phyloP scores from a whole-genome alignment of 2,797 vertebrate genomes.

The Lacerta viridis region DNA sequence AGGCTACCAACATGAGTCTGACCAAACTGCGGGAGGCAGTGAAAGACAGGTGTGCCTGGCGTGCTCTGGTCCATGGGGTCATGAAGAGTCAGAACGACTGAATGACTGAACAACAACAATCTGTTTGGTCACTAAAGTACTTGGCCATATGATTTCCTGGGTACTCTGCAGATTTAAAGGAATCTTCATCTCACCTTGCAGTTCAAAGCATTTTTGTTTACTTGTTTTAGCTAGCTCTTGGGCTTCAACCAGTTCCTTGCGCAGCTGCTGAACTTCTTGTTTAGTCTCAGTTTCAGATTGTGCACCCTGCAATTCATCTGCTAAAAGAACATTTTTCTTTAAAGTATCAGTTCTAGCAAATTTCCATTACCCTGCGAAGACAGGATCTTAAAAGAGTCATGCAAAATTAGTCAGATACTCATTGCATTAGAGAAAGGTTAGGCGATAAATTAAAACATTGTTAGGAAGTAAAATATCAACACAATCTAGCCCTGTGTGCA shows the following conservation, averaged over 20 bases:
- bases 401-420: slow-evolving; percentile 64
- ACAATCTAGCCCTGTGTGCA: slow-evolving; percentile 55
- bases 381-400: slow-evolving; percentile 48
- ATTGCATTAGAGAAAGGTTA: slow-evolving; percentile 74
- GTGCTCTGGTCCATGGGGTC: too few relatives aligned
- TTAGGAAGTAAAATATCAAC: slow-evolving; percentile 33
- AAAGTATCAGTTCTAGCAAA: slow-evolving; percentile 72
- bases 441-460: slow-evolving; percentile 68
- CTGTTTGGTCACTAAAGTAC: slow-evolving; percentile 1
- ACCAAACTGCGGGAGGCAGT: too few relatives aligned
- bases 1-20: too few relatives aligned
- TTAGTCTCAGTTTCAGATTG: slow-evolving; percentile 93
- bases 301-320: slow-evolving; percentile 91
- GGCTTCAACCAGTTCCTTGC: slow-evolving; percentile 93
- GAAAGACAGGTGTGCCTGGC: too few relatives aligned
- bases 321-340: slow-evolving; percentile 80
- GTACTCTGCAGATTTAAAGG: slow-evolving; percentile 61
- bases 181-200: slow-evolving; percentile 89
- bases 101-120: not conserved
- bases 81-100: too few relatives aligned
- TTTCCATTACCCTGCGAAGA: slow-evolving; percentile 58
- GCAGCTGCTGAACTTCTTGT: slow-evolving; percentile 94
- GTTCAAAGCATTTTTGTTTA: slow-evolving; percentile 96
- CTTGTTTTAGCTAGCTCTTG: slow-evolving; percentile 95
- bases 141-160: slow-evolving; percentile 7